Evolutionary conservation across 92 coral and sea anemone genomes (phyloP), one percentile per base, ranked within the genome.

Genomic region (Nematostella vectensis): DNA sequence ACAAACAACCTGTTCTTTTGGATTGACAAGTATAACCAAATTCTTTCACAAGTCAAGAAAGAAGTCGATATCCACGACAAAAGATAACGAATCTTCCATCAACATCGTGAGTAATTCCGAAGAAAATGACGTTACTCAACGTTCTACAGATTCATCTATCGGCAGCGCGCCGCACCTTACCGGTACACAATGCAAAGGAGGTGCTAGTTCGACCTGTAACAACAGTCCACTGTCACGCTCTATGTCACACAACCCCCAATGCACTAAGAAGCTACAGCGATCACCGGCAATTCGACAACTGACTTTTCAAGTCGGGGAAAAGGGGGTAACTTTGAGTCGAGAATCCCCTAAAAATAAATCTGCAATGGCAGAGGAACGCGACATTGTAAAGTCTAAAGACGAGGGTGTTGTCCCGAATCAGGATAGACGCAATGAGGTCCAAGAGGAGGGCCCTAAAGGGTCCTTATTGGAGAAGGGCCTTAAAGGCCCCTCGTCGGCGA

Each of bases 1-100:
- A 17, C 51, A 45, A 19, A 17, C 21, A 4, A 10, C 9, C 51
- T 45, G 51, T 17, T 10, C 23, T 11, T 17, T 45, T 8, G 51
- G 51, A 6, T 45, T 45, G 23, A 8, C 51, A 45, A 45, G 51
- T 45, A 85, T 85, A 33, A 71, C 88, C 20, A 81, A 59, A 68
- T 85, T 69, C 54, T 85, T 75, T 36, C 81, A 71, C 48, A 57
- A 59, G 66, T 69, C 84, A 10, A 79, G 60, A 29, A 78, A 71
- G 24, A 37, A 40, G 20, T 54, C 76, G 24, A 15, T 33, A 6
- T n/a, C n/a, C n/a, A n/a, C n/a, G n/a, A n/a, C n/a, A n/a, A 39
- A 50, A 15, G 36, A 52, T 2, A 55, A 63, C 12, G 19, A 25
- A 21, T 27, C 13, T 19, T 30, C 29, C 16, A 28, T 27, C 42